Conservation (phyloP, 2,113 vertebrate species). For the Uropsilus gracilis region DNA sequence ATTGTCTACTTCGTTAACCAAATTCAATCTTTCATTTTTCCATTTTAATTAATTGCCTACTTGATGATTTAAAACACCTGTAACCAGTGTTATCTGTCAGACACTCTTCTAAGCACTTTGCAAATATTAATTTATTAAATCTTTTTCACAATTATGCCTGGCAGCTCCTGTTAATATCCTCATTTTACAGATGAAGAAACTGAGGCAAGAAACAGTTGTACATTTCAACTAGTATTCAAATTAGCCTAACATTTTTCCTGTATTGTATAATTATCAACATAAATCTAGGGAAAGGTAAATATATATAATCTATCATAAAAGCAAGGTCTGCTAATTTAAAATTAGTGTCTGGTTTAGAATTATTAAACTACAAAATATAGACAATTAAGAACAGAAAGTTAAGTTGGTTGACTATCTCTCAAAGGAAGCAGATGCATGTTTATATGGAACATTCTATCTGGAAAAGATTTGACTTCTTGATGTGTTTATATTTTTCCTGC, state of each 20-base stretch:
- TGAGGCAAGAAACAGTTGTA: background rate
- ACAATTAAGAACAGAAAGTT: background rate
- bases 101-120: background rate
- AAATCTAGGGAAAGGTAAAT: background rate
- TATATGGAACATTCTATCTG: background rate
- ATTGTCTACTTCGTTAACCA: background rate
- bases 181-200: background rate
- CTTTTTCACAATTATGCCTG: background rate
- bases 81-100: background rate
- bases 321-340: background rate
- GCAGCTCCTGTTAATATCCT: background rate
- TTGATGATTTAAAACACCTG: background rate
- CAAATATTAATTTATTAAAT: background rate
- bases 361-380: background rate
- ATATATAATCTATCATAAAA: background rate
- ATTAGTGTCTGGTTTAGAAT: background rate
- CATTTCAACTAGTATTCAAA: background rate
- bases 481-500: background rate
- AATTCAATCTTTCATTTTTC: background rate
- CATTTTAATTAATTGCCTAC: background rate
- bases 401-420: background rate
- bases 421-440: background rate
- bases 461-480: background rate
- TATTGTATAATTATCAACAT: background rate
- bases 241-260: background rate